Evolutionary conservation across 2,797 vertebrate genomes (phyloP).

Genomic region (Protonibea diacanthus): DNA sequence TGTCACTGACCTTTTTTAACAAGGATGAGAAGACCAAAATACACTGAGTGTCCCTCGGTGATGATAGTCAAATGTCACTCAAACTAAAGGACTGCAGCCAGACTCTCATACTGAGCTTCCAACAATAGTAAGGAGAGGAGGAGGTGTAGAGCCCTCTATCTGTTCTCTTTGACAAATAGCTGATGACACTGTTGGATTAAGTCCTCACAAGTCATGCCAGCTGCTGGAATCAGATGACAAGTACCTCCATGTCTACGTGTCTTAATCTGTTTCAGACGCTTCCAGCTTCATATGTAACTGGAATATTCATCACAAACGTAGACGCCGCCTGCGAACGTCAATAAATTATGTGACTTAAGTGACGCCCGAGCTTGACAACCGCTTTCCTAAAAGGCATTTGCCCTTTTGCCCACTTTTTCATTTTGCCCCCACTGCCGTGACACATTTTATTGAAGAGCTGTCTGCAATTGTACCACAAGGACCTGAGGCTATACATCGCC

Average conservation of each 20-base stretch:
- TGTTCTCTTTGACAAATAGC: conserved; percentile 69
- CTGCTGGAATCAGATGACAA: conserved; percentile 75
- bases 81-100: conserved; percentile 55
- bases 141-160: conserved; percentile 42
- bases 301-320: conserved; percentile 58
- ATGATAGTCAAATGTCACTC: conserved; percentile 70
- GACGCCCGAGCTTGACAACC: conserved; percentile 54
- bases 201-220: conserved; percentile 74
- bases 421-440: conserved; percentile 41
- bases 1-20: conserved; percentile 71
- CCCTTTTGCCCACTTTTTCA: conserved; percentile 64
- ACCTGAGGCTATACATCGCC: conserved; percentile 25
- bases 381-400: conserved; percentile 63
- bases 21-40: conserved; percentile 62
- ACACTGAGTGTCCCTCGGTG: conserved; percentile 42
- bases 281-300: conserved; percentile 43
- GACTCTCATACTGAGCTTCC: conserved; percentile 50
- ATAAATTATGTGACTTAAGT: conserved; percentile 64
- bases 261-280: conserved; percentile 63
- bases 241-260: conserved; percentile 52
- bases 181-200: conserved; percentile 76
- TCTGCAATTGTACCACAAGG: conserved; percentile 23
- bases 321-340: conserved; percentile 50
- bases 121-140: conserved; percentile 51
- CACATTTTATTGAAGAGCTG: conserved; percentile 61